Evolutionary conservation across 1,140 invertebrate genomes (phyloP).

Genomic region (Ostrea denselamellosa): DNA sequence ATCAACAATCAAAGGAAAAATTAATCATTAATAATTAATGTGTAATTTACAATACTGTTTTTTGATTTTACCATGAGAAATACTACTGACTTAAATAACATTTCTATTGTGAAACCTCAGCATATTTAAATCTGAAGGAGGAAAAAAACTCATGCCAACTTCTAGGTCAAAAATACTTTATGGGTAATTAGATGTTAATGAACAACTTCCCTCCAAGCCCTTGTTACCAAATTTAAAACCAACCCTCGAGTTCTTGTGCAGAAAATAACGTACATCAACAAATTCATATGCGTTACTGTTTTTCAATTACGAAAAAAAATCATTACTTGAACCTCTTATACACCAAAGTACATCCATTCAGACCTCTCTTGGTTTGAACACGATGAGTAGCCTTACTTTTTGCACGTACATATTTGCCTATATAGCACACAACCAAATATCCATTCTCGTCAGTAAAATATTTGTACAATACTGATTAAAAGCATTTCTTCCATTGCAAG

Average conservation of each 20-base stretch:
- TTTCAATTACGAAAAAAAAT: too few relatives aligned
- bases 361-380: too few relatives aligned
- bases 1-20: slow-evolving; percentile 26
- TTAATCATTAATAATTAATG: slow-evolving; percentile 13
- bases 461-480: too few relatives aligned
- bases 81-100: not conserved
- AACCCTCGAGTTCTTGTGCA: not conserved
- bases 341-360: too few relatives aligned
- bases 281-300: too few relatives aligned
- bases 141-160: not conserved
- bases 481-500: too few relatives aligned
- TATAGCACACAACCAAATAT: too few relatives aligned
- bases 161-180: not conserved
- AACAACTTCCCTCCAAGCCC: not conserved
- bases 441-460: too few relatives aligned
- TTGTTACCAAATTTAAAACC: not conserved
- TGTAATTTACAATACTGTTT: not conserved
- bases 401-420: too few relatives aligned
- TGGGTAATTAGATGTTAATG: not conserved
- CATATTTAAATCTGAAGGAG: too few relatives aligned
- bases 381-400: too few relatives aligned
- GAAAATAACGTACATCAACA: not conserved
- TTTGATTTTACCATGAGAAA: slow-evolving; percentile 6
- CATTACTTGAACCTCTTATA: too few relatives aligned
- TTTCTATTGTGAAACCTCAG: not conserved